A percentile compares a stretch with the other conserved stretches of the same genome.
phyloP scores from a whole-genome alignment of 2,113 vertebrate species.

The Apaloderma vittatum region DNA sequence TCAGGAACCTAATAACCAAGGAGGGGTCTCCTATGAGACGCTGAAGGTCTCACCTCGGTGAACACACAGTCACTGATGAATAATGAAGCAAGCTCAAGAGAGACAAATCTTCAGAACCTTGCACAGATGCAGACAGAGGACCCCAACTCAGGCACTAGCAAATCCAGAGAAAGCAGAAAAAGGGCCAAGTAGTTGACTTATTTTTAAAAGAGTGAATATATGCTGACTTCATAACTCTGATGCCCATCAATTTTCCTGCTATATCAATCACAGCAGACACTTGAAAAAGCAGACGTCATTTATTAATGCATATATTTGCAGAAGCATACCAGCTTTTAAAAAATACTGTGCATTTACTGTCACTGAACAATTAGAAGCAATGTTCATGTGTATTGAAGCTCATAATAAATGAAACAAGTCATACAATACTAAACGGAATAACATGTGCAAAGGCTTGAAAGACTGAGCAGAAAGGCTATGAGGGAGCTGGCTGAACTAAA shows the following conservation, averaged over 20 bases:
- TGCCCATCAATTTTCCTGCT: not conserved
- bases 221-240: not conserved
- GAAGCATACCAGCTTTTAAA: not conserved
- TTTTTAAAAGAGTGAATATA: not conserved
- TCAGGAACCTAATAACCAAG: not conserved
- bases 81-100: not conserved
- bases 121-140: not conserved
- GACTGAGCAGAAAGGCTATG: not conserved
- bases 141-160: not conserved
- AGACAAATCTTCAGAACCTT: not conserved
- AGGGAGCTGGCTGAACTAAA: not conserved
- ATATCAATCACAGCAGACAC: not conserved
- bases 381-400: not conserved
- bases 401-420: not conserved
- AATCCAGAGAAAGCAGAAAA: not conserved
- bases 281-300: not conserved
- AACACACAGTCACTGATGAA: not conserved
- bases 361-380: not conserved
- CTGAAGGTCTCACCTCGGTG: not conserved
- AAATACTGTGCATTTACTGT: not conserved
- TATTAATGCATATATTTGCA: not conserved
- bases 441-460: not conserved
- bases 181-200: not conserved
- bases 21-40: not conserved
- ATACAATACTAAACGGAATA: not conserved